Evolutionary conservation across 2,888 invertebrate genomes (phyloP), one percentile per base, ranked within the genome.

Genomic region (Ephialtes manifestator): DNA sequence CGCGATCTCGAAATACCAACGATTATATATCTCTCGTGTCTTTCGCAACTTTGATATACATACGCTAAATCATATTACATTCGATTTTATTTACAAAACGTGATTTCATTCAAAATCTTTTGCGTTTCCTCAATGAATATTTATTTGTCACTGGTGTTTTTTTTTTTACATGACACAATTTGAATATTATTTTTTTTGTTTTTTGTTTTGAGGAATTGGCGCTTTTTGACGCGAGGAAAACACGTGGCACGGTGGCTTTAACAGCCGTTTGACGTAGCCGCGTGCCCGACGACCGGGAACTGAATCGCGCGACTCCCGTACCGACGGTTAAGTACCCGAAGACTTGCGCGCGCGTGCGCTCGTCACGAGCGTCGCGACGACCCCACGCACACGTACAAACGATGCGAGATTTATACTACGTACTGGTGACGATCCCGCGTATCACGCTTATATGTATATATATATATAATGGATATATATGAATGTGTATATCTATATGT

Each of bases 281-380:
- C 85, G 81, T 81, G 80, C 81, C 86, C 81, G 81, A 82, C 85
- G 63, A 83, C 71, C 86, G 86, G 70, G 72, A 88, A 88, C 87
- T 88, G 85, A 87, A 88, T 84, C 83, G 88, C 86, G 84, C 80
- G 82, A 81, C 60, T 74, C 80, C 63, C 80, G 83, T 82, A 79
- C 81, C 80, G 68, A 72, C 83, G 81, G 86, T 87, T 87, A 87
- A 87, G 85, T 85, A 86, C 71, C 80, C 51, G 76, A 67, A 68
- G 53, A 78, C 20, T 72, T 39, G 78, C 81, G 85, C 84, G 88
- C 86, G 84, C 86, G 87, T 84, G 84, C 84, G 84, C 85, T 77
- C 67, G 78, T 72, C 78, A 87, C 84, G 81, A 68, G 83, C 79
- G 79, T 78, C 74, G 83, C 83, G 76, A 53, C 65, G 76, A 85